These are phyloP conservation scores for Mugil cephalus DNA, from an alignment of 2,113 vertebrate genomes.

Conservation along the genomic window DNA sequence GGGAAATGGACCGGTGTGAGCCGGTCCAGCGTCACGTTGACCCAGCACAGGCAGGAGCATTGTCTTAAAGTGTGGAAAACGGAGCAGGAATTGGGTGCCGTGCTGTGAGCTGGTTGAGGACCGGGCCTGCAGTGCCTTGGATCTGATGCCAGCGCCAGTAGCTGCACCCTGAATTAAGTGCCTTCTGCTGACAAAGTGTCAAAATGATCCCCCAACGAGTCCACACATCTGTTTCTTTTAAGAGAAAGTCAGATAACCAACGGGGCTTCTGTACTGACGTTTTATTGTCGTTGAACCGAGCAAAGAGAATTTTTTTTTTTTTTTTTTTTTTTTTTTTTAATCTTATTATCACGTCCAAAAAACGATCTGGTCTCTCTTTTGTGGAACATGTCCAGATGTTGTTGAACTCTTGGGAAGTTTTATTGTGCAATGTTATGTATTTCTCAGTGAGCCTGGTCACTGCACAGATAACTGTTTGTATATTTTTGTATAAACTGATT, in stretches of 20 bases:
- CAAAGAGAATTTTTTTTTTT: slow-evolving; percentile 51
- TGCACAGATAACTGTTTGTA: slow-evolving; percentile 72
- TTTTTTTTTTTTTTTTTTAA: slow-evolving; percentile 49
- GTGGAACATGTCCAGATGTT: slow-evolving; percentile 58
- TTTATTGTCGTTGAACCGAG: slow-evolving; percentile 51
- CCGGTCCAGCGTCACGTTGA: slow-evolving; percentile 22
- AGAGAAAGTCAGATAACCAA: slow-evolving; percentile 13
- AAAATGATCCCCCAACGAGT: slow-evolving; percentile 38
- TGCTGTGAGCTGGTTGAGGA: slow-evolving; percentile 63
- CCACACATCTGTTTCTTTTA: slow-evolving; percentile 33
- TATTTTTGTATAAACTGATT: slow-evolving; percentile 80
- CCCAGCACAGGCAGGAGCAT: slow-evolving; percentile 33
- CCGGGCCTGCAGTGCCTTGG: slow-evolving; percentile 83
- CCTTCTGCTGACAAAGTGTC: slow-evolving; percentile 72
- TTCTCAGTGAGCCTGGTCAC: slow-evolving; percentile 69
- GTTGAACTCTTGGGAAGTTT: slow-evolving; percentile 60
- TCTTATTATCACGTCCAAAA: too few species aligned
- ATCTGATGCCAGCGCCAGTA: slow-evolving; percentile 29
- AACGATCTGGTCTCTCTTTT: slow-evolving; percentile 52
- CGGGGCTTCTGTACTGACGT: slow-evolving; percentile 11
- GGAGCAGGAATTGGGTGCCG: slow-evolving; percentile 48
- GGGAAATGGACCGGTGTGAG: slow-evolving; percentile 47
- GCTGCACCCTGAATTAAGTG: slow-evolving; percentile 71
- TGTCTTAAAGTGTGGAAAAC: slow-evolving; percentile 60
- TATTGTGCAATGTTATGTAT: slow-evolving; percentile 79